Evolutionary conservation across 1,140 invertebrate genomes (phyloP).

Genomic region (Heterodera schachtii): DNA sequence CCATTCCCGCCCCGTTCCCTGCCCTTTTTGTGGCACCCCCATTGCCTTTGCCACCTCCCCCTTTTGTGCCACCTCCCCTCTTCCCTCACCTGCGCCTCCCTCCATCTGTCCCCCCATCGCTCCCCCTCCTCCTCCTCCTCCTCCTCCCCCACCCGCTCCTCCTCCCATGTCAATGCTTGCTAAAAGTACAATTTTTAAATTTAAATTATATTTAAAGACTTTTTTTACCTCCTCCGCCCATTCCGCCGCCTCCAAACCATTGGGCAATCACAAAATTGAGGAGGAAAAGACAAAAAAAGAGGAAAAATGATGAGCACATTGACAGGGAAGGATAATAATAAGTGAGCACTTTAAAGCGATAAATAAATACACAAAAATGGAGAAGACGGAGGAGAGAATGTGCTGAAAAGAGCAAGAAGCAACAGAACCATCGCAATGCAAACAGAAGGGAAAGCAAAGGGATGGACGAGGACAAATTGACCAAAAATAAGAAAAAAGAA

Average conservation of each 20-base stretch:
- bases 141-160: too few species aligned
- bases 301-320: not conserved
- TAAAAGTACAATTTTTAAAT: not conserved
- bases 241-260: constrained; percentile 12
- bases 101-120: not conserved
- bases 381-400: too few species aligned
- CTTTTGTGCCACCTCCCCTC: too few species aligned
- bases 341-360: not conserved
- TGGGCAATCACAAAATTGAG: not conserved
- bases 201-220: not conserved
- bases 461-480: not conserved
- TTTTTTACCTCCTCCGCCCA: constrained; percentile 6
- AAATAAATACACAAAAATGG: not conserved
- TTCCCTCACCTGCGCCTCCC: constrained; percentile 4
- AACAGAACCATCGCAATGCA: not conserved
- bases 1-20: too few species aligned
- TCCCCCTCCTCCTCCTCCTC: not conserved
- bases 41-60: constrained; percentile 5
- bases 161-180: not conserved
- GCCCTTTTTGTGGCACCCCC: not conserved
- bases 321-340: not conserved
- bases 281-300: not conserved
- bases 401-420: too few species aligned
- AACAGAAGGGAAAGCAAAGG: not conserved
- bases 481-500: too few species aligned